Percentiles rank a stretch among this genome's conserved stretches.
Conservation (phyloP, 2,797 vertebrate species). For the Spondyliosoma cantharus region DNA sequence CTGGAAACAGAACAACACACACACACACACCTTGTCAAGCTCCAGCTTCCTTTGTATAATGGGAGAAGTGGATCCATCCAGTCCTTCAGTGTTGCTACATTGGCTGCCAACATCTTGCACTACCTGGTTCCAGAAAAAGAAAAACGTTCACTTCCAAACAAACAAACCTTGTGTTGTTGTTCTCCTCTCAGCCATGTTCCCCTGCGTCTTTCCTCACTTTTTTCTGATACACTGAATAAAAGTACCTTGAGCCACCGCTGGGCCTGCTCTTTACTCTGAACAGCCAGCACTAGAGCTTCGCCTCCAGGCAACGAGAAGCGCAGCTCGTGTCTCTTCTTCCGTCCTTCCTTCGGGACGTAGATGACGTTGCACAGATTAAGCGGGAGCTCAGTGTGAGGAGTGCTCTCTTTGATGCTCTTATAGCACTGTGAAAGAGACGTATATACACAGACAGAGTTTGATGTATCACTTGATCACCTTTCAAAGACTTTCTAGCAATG, state of each 20-base stretch:
- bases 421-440: constrained; percentile 87
- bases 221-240: not conserved
- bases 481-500: not conserved
- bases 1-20: not conserved
- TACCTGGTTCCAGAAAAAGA: constrained; percentile 82
- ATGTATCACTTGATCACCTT: constrained; percentile 8
- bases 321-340: constrained; percentile 95
- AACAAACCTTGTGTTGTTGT: not conserved
- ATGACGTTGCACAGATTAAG: constrained; percentile 90
- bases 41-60: constrained; percentile 91
- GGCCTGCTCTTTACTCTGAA: constrained; percentile 97
- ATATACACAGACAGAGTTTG: not conserved
- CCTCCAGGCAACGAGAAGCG: constrained; percentile 92
- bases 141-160: constrained; percentile 20
- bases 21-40: constrained; percentile 90
- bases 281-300: constrained; percentile 92
- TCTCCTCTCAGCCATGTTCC: not conserved
- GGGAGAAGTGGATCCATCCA: constrained; percentile 88
- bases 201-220: not conserved
- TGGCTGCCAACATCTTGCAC: constrained; percentile 91
- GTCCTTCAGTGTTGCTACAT: constrained; percentile 72
- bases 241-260: constrained; percentile 97
- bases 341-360: constrained; percentile 95
- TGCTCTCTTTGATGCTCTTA: constrained; percentile 96
- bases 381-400: constrained; percentile 90